These are phyloP conservation scores for Scomber scombrus DNA, from an alignment of 2,113 vertebrate species.

Conservation along the genomic window DNA sequence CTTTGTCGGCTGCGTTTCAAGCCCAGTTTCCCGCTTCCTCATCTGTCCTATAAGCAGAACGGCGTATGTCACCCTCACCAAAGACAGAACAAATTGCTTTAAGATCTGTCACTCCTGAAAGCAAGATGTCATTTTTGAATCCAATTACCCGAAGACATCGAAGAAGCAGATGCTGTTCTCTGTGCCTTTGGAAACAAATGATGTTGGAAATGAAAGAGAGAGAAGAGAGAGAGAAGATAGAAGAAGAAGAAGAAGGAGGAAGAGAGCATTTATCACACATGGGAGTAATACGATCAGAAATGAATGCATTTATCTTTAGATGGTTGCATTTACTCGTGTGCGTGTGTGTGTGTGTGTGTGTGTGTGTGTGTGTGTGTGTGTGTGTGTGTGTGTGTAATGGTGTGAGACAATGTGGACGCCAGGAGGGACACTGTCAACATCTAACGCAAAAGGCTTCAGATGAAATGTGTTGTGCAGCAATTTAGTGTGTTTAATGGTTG, in stretches of 20 bases:
- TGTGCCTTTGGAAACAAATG: constrained; percentile 48
- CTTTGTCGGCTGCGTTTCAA: constrained; percentile 1
- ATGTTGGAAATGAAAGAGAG: constrained; percentile 52
- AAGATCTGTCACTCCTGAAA: constrained; percentile 44
- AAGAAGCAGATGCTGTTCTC: constrained; percentile 8
- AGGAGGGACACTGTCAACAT: constrained; percentile 41
- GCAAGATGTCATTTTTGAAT: constrained; percentile 65
- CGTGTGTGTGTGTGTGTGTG: constrained; percentile 18
- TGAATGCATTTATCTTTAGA: constrained; percentile 20
- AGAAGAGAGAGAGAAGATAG: constrained; percentile 10
- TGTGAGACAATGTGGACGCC: constrained; percentile 31
- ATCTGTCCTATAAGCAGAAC: constrained; percentile 34
- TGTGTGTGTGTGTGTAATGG: constrained; percentile 50
- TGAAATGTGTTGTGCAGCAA: constrained; percentile 50
- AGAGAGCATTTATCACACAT: constrained; percentile 35
- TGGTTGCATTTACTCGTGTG: constrained; percentile 40
- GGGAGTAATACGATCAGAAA: constrained; percentile 48
- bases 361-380: not conserved
- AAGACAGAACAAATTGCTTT: constrained; percentile 62
- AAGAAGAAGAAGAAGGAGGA: not conserved
- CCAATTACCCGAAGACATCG: constrained; percentile 66
- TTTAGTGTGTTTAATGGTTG: constrained; percentile 53
- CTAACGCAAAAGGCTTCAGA: constrained; percentile 31
- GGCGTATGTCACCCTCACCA: constrained; percentile 15
- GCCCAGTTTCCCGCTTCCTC: constrained; percentile 27